These are phyloP conservation scores for Spodoptera exigua DNA, from an alignment of 2,888 invertebrate species.

Conservation along the genomic window DNA sequence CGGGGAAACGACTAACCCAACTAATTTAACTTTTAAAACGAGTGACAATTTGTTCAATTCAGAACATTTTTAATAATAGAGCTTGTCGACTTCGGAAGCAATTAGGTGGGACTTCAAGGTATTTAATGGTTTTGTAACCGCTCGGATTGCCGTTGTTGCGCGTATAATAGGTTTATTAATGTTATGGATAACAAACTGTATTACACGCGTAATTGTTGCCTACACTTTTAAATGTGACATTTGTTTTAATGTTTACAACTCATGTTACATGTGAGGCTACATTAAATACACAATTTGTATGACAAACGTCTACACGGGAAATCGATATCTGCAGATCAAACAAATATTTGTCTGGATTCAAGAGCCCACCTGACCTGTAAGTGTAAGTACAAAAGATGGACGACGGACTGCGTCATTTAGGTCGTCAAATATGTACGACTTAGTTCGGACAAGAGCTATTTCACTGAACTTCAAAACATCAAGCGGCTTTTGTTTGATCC, in stretches of 20 bases:
- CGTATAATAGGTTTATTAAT: slow-evolving; percentile 52
- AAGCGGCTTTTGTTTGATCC: slow-evolving; percentile 28
- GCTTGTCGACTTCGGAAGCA: slow-evolving; percentile 68
- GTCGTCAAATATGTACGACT: slow-evolving; percentile 44
- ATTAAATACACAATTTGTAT: slow-evolving; percentile 7
- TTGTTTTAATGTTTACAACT: slow-evolving; percentile 24
- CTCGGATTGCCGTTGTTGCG: slow-evolving; percentile 49
- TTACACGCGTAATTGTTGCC: slow-evolving; percentile 40
- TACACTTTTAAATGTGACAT: slow-evolving; percentile 31
- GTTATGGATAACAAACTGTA: slow-evolving; percentile 39
- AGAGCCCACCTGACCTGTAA: slow-evolving; percentile 17
- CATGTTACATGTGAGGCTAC: slow-evolving; percentile 5
- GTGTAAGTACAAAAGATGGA: slow-evolving; percentile 23
- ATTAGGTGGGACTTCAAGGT: slow-evolving; percentile 67
- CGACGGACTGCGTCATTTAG: slow-evolving; percentile 26
- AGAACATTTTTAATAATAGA: slow-evolving; percentile 74
- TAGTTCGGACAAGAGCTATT: slow-evolving; percentile 29
- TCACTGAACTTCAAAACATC: slow-evolving; percentile 35
- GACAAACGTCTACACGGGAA: slow-evolving; percentile 6
- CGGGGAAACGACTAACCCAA: slow-evolving; percentile 79
- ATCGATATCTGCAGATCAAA: slow-evolving; percentile 27
- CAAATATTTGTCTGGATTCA: slow-evolving; percentile 39
- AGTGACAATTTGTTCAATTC: slow-evolving; percentile 82
- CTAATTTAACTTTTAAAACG: slow-evolving; percentile 86
- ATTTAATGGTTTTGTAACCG: slow-evolving; percentile 62